Evolutionary conservation across 2,888 invertebrate species (phyloP), one percentile per base, ranked within the genome.

Genomic region (Sphaerophoria taeniata): DNA sequence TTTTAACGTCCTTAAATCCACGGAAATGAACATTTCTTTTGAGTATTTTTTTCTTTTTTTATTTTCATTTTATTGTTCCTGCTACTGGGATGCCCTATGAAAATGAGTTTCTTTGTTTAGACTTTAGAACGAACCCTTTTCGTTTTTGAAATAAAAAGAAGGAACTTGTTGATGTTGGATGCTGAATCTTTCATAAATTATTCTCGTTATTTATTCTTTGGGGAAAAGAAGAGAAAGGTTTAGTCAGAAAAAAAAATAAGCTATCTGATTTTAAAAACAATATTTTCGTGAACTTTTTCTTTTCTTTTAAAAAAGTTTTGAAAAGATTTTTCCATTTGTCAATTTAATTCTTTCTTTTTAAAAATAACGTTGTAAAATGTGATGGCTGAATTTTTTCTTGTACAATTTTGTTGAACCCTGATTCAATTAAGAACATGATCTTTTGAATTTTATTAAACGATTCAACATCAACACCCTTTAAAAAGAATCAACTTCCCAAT

Each of bases 21-120:
- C 60, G 60, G 51, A 47, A 51, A 61, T 55, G 74, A 79, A 56
- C 65, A 63, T 67, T 69, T 61, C 43, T 61, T 78, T 69, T 56
- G 39, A 39, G 43, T 16, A 24, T 24, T 24, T 49, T 49, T 47
- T 34, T 4, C 34, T 47, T 58, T 36, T 49, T 4, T n/a, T 49
- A 12, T 12, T n/a, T 49, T 14, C n/a, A 6, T 49, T 4, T 45
- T 45, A 24, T 24, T n/a, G 11, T 4, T 45, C 11, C 11, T 7
- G 16, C 5, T n/a, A 31, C 4, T 7, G 31, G n/a, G 24, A 33
- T 45, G 31, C 7, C 16, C 6, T 47, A 14, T 33, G 34, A 47
- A 63, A 63, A 61, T 61, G 31, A 43, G 31, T 34, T 33, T 45
- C 14, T 33, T 63, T 63, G 31, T 63, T 63, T 63, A 12, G 6